Evolutionary conservation across 2,797 vertebrate genomes (phyloP).

Genomic region (Margarornis squamiger): DNA sequence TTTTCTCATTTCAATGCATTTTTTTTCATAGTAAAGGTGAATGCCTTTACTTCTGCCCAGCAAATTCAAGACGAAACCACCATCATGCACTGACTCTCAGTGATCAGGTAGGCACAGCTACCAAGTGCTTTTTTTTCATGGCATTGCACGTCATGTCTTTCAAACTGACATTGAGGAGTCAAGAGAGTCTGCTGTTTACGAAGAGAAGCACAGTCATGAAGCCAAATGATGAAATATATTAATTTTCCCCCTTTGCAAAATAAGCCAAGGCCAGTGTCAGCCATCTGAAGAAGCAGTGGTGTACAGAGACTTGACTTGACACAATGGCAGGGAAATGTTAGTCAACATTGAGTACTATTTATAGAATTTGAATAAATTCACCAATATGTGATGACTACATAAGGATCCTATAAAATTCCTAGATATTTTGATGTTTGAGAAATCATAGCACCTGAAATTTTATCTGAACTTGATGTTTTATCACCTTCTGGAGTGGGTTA

Average conservation of each 20-base stretch:
- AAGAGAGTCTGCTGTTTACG: not conserved
- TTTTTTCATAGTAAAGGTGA: not conserved
- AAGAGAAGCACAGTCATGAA: not conserved
- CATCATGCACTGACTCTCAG: not conserved
- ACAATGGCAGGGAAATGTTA: not conserved
- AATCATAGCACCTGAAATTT: not conserved
- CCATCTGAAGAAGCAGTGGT: rapidly evolving
- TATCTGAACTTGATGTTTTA: not conserved
- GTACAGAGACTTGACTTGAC: not conserved
- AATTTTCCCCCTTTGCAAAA: not conserved
- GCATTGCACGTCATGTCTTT: not conserved
- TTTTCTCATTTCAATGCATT: not conserved
- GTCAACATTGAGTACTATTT: not conserved
- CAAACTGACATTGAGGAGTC: not conserved
- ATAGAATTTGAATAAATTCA: not conserved
- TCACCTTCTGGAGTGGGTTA: not conserved
- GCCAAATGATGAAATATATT: not conserved
- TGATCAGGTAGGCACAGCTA: not conserved
- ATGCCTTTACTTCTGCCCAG: not conserved
- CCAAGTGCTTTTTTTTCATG: not conserved
- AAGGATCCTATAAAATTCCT: not conserved
- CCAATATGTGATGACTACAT: not conserved
- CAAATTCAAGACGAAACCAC: not conserved
- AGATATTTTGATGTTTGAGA: not conserved
- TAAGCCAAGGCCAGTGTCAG: not conserved